Evolutionary conservation across 1,140 invertebrate species (phyloP).

Genomic region (Drosophila mauritiana): DNA sequence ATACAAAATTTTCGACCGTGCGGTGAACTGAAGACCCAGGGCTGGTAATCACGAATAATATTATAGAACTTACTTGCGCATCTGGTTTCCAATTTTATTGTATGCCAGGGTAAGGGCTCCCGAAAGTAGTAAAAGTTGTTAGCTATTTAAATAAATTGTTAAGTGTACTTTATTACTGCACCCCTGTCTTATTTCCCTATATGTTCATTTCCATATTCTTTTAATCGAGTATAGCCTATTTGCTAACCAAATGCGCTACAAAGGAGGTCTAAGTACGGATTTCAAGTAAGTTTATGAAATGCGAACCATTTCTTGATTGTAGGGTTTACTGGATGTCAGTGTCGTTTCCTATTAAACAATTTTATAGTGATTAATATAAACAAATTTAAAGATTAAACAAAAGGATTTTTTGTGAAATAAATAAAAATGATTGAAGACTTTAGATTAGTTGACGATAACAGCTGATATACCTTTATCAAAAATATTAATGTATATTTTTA

Average conservation of each 20-base stretch:
- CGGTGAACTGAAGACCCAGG: slow-evolving; percentile 19
- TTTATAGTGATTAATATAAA: no score
- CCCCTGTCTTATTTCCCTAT: slow-evolving; percentile 3
- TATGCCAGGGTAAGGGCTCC: background rate
- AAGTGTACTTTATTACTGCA: background rate
- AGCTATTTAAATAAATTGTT: background rate
- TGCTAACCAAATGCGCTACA: slow-evolving; percentile 14
- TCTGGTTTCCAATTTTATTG: background rate
- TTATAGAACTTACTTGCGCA: no score
- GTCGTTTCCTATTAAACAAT: no score
- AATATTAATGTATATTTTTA: no score
- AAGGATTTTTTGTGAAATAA: no score
- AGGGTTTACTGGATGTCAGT: background rate
- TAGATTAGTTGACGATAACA: no score
- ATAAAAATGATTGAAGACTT: no score
- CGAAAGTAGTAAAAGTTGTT: no score
- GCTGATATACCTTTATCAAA: no score
- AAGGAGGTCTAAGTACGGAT: slow-evolving; percentile 1
- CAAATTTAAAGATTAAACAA: no score
- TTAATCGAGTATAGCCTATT: background rate
- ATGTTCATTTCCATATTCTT: background rate
- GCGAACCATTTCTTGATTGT: background rate
- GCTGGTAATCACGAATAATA: slow-evolving; percentile 5
- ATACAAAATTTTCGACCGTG: slow-evolving; percentile 14
- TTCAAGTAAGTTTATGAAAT: background rate